A percentile compares a stretch with the other conserved stretches of the same genome.
Evolutionary conservation across 2,113 vertebrate species (phyloP).

Genomic region (Oxygymnocypris stewartii): DNA sequence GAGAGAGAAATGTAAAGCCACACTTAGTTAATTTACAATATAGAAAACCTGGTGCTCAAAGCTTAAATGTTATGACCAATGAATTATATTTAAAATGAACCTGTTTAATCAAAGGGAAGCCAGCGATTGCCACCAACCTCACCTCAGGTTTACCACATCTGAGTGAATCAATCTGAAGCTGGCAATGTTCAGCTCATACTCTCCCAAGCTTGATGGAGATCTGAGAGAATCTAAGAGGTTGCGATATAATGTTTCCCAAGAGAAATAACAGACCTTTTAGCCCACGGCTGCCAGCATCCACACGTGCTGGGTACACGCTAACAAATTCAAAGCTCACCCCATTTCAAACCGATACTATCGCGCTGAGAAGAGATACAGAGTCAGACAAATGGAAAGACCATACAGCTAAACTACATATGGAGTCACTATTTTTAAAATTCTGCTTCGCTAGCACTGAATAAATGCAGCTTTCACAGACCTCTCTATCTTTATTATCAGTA

Average conservation of each 20-base stretch:
- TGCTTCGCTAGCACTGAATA: neutral
- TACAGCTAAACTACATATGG: neutral
- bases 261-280: constrained; percentile 17
- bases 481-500: constrained; percentile 19
- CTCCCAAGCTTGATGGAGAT: neutral
- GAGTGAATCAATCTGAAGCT: constrained; percentile 13
- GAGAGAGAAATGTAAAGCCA: too few species aligned
- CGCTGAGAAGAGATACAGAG: neutral
- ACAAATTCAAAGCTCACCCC: constrained; percentile 19
- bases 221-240: neutral
- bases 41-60: neutral
- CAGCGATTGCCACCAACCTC: constrained; percentile 14
- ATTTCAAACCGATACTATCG: constrained; percentile 18
- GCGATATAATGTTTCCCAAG: neutral
- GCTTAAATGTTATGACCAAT: neutral
- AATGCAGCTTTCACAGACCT: neutral
- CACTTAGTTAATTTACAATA: too few species aligned
- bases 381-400: neutral
- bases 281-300: constrained; percentile 12
- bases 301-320: neutral
- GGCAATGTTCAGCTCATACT: neutral
- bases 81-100: neutral
- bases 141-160: neutral
- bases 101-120: neutral
- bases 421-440: constrained; percentile 23